Evolutionary conservation across 2,888 invertebrate species (phyloP).

Genomic region (Linnaemya tessellans): DNA sequence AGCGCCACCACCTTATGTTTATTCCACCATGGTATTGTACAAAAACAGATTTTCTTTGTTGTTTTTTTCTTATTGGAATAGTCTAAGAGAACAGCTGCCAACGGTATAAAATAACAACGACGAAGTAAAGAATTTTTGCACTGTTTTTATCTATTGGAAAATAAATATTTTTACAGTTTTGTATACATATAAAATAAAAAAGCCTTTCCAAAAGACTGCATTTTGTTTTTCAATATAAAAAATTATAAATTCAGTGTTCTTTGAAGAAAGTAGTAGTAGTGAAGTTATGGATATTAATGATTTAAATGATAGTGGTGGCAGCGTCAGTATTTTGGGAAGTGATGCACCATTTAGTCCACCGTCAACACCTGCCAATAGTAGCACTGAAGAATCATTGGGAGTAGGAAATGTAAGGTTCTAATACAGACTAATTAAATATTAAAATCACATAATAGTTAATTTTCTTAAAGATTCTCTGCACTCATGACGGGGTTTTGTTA

Average conservation of each 20-base stretch:
- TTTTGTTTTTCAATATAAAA: constrained; percentile 23
- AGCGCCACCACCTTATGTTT: too few relatives aligned
- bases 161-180: constrained; percentile 26
- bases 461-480: constrained; percentile 86
- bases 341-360: constrained; percentile 74
- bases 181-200: constrained; percentile 11
- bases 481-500: constrained; percentile 91
- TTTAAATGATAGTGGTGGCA: constrained; percentile 51
- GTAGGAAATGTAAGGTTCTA: constrained; percentile 75
- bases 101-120: constrained; percentile 55
- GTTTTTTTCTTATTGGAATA: background rate
- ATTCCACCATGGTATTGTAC: constrained; percentile 24
- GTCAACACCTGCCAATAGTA: constrained; percentile 20
- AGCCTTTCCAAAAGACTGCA: constrained; percentile 41
- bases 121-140: constrained; percentile 54
- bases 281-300: constrained; percentile 76
- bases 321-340: constrained; percentile 26
- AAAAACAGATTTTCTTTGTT: constrained; percentile 35
- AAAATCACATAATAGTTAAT: background rate
- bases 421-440: too few relatives aligned
- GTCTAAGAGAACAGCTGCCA: constrained; percentile 57
- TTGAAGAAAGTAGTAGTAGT: constrained; percentile 75
- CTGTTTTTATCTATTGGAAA: constrained; percentile 23
- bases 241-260: constrained; percentile 79
- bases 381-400: constrained; percentile 73